Evolutionary conservation across 2,888 invertebrate genomes (phyloP).

Genomic region (Mesorhabditis belari): DNA sequence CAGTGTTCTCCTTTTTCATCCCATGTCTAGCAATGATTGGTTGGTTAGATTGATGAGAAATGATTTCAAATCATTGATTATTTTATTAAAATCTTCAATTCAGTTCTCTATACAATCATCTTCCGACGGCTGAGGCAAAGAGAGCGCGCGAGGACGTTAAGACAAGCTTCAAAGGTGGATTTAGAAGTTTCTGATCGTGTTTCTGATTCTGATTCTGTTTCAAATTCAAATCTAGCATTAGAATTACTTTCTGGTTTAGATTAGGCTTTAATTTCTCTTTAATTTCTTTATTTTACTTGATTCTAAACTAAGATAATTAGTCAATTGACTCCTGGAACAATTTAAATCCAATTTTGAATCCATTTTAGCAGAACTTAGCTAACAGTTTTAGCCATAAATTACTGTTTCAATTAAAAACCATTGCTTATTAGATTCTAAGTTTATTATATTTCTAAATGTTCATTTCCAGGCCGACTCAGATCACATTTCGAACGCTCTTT

Average conservation of each 20-base stretch:
- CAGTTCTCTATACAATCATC: slow-evolving; percentile 69
- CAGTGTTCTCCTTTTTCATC: slow-evolving; percentile 94
- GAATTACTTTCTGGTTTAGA: not conserved
- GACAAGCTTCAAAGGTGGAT: slow-evolving; percentile 28
- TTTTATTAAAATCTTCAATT: not conserved
- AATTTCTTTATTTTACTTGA: not conserved
- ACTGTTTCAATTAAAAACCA: not conserved
- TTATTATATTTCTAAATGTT: no score
- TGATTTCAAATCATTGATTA: not conserved
- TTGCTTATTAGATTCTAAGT: not conserved
- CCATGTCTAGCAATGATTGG: slow-evolving; percentile 92
- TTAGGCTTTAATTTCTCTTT: not conserved
- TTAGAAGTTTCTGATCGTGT: not conserved
- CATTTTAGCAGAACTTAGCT: no score
- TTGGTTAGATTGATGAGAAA: slow-evolving; percentile 68
- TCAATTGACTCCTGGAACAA: no score
- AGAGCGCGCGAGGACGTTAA: slow-evolving; percentile 37
- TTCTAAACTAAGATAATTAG: no score
- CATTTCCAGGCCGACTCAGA: not conserved
- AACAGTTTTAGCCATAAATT: no score
- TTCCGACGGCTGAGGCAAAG: slow-evolving; percentile 71
- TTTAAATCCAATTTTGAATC: no score
- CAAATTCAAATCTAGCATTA: not conserved
- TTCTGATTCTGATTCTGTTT: not conserved
- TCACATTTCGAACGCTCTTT: slow-evolving; percentile 43